phyloP scores from a whole-genome alignment of 2,113 vertebrate genomes.

The Alouatta palliata region DNA sequence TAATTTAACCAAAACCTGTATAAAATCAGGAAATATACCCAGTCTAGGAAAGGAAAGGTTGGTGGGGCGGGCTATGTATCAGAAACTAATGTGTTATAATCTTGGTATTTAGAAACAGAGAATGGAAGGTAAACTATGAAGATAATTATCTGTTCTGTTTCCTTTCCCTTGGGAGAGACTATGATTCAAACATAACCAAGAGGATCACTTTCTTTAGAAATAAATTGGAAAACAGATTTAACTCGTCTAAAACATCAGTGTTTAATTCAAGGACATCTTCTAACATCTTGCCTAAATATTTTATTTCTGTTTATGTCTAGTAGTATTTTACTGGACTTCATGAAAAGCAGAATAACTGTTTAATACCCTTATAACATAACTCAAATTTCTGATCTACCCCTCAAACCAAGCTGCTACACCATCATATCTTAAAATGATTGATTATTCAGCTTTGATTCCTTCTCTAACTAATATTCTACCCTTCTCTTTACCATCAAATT shows the following conservation, averaged over 20 bases:
- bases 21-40: neutral
- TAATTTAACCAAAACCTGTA: neutral
- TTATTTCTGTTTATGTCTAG: neutral
- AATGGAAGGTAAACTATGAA: neutral
- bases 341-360: neutral
- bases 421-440: neutral
- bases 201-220: neutral
- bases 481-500: neutral
- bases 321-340: neutral
- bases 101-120: neutral
- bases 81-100: neutral
- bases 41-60: neutral
- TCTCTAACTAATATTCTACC: neutral
- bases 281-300: neutral
- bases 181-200: neutral
- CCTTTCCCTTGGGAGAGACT: neutral
- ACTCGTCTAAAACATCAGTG: neutral
- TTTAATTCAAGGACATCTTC: neutral
- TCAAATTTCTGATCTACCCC: neutral
- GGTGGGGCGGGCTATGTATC: neutral
- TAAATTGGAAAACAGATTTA: neutral
- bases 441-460: neutral
- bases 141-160: slow-evolving; percentile 15
- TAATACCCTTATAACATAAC: neutral
- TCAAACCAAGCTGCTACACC: neutral